Evolutionary conservation across 2,113 vertebrate species (phyloP).

Genomic region (Oncorhynchus nerka): DNA sequence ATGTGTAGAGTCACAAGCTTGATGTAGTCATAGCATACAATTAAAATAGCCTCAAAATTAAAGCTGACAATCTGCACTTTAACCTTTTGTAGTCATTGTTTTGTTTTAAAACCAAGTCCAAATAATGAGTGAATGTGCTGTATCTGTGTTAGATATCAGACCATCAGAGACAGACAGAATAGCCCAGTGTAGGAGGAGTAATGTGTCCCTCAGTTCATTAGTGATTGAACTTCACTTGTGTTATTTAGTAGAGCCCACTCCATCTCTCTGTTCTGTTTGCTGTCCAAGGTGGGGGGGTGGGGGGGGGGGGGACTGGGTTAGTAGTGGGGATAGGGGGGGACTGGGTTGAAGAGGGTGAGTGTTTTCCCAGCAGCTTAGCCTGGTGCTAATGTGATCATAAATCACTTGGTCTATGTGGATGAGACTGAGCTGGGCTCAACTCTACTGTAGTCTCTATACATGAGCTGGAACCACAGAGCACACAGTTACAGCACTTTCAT

Average conservation of each 20-base stretch:
- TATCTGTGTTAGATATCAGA: background rate
- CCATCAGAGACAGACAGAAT: background rate
- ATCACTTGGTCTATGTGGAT: slow-evolving; percentile 49
- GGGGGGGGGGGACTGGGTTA: background rate
- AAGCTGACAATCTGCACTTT: too few species aligned
- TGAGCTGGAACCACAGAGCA: too few species aligned
- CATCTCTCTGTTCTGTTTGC: slow-evolving; percentile 48
- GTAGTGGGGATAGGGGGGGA: background rate
- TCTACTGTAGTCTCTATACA: background rate
- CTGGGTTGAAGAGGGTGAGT: background rate
- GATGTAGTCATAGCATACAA: too few species aligned
- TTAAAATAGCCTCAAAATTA: too few species aligned
- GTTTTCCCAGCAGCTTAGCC: slow-evolving; percentile 36
- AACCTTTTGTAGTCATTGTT: too few species aligned
- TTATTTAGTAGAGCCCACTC: slow-evolving; percentile 54
- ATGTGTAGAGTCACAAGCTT: too few species aligned
- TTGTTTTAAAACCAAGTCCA: too few species aligned
- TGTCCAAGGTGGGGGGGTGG: slow-evolving; percentile 5
- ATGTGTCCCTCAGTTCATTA: slow-evolving; percentile 34
- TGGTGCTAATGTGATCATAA: slow-evolving; percentile 61
- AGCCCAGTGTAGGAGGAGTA: background rate
- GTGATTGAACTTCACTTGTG: slow-evolving; percentile 18
- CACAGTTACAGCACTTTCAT: too few species aligned
- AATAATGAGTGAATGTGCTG: too few species aligned
- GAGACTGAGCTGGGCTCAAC: too few species aligned